phyloP scores from a whole-genome alignment of 1,140 invertebrate genomes.

The Temnothorax nylanderi region DNA sequence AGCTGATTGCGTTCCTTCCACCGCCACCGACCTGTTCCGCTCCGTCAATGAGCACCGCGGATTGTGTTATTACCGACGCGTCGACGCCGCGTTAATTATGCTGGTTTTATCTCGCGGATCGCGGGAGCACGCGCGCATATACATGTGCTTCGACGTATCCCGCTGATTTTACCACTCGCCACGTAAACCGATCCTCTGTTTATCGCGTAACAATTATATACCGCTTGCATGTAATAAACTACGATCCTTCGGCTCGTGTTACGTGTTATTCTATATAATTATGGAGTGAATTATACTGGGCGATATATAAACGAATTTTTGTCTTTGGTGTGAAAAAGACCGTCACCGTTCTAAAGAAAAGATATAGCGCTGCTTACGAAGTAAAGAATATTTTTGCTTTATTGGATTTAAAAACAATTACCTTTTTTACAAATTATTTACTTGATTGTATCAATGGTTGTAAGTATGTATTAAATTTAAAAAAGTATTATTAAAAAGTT shows the following conservation, averaged over 20 bases:
- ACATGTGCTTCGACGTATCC: background rate
- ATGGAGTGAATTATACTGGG: background rate
- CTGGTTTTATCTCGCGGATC: slow-evolving; percentile 58
- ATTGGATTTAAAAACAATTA: background rate
- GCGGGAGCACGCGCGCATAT: background rate
- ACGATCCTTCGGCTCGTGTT: background rate
- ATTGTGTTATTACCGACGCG: slow-evolving; percentile 53
- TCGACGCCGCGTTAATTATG: slow-evolving; percentile 62
- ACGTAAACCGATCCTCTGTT: slow-evolving; percentile 18
- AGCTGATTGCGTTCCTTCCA: slow-evolving; percentile 71
- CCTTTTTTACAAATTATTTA: background rate
- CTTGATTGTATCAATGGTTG: background rate
- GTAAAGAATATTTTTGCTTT: background rate
- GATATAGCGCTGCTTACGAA: background rate
- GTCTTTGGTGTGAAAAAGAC: background rate
- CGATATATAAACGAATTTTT: background rate
- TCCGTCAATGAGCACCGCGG: slow-evolving; percentile 57
- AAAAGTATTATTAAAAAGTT: background rate
- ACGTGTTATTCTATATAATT: background rate
- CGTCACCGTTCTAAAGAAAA: background rate
- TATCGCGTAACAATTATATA: slow-evolving; percentile 35
- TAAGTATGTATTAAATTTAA: background rate
- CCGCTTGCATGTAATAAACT: background rate
- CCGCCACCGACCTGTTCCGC: slow-evolving; percentile 42
- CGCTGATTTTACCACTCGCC: slow-evolving; percentile 3